These are phyloP conservation scores for Drosophila oshimai DNA, from an alignment of 1,140 invertebrate species.

Conservation along the genomic window DNA sequence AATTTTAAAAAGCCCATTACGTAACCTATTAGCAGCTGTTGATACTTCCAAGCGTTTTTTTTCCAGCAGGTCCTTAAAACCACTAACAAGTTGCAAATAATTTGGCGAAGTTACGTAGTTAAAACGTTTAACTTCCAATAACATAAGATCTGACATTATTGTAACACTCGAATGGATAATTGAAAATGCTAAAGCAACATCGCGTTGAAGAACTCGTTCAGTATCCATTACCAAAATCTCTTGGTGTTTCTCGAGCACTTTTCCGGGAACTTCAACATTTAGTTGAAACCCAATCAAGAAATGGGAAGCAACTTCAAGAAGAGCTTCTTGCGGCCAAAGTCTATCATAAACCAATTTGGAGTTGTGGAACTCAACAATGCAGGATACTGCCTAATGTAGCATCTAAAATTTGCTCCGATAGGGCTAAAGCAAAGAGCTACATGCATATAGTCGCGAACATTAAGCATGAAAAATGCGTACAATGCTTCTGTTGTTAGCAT, in stretches of 20 bases:
- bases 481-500: constrained; percentile 87
- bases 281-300: constrained; percentile 88
- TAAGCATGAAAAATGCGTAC: constrained; percentile 89
- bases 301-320: constrained; percentile 91
- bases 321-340: constrained; percentile 93
- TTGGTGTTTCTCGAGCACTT: constrained; percentile 80
- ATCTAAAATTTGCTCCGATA: constrained; percentile 90
- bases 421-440: constrained; percentile 93
- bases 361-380: constrained; percentile 93
- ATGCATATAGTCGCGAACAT: constrained; percentile 90
- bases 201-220: constrained; percentile 86
- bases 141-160: constrained; percentile 88
- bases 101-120: constrained; percentile 94
- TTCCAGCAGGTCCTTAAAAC: constrained; percentile 91
- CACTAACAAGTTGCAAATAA: constrained; percentile 91
- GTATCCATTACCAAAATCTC: constrained; percentile 84
- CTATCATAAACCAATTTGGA: constrained; percentile 95
- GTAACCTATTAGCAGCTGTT: constrained; percentile 88
- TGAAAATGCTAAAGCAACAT: constrained; percentile 88
- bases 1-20: constrained; percentile 90
- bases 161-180: constrained; percentile 90
- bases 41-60: constrained; percentile 88
- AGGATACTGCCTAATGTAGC: constrained; percentile 92
- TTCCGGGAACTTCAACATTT: constrained; percentile 86
- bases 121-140: constrained; percentile 89